Evolutionary conservation across 2,797 vertebrate genomes (phyloP).

Genomic region (Helarctos malayanus): DNA sequence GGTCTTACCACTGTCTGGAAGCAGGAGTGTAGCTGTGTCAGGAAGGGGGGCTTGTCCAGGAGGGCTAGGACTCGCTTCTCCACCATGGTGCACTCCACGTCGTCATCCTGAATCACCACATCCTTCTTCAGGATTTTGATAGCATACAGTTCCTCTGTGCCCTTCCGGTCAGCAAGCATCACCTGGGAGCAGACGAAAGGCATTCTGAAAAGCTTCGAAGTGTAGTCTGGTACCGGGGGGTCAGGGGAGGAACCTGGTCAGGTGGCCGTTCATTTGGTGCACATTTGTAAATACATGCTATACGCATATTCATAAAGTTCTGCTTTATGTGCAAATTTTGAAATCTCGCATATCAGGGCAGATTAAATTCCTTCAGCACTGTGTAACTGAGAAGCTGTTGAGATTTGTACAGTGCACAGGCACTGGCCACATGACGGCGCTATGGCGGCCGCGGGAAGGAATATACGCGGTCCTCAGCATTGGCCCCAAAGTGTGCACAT

Average conservation of each 20-base stretch:
- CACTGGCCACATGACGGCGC: background rate
- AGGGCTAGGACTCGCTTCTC: slow-evolving; percentile 97
- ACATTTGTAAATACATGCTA: background rate
- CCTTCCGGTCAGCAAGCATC: slow-evolving; percentile 98
- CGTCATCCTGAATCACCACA: slow-evolving; percentile 99
- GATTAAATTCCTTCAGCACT: background rate
- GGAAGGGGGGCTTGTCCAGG: slow-evolving; percentile 96
- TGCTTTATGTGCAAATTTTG: rapidly evolving
- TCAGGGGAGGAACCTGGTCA: background rate
- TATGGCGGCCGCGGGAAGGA: background rate
- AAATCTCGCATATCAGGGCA: background rate
- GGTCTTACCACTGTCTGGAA: slow-evolving; percentile 97
- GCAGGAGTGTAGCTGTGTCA: slow-evolving; percentile 98
- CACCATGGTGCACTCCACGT: slow-evolving; percentile 99
- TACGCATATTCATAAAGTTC: rapidly evolving
- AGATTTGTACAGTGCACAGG: background rate
- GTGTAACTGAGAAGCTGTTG: no score
- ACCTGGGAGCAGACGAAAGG: slow-evolving; percentile 89
- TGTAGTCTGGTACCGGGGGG: background rate
- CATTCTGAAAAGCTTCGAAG: background rate
- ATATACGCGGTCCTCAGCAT: rapidly evolving
- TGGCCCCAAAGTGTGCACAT: background rate
- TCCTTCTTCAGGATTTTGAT: slow-evolving; percentile 99
- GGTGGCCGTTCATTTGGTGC: background rate
- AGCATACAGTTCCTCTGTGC: slow-evolving; percentile 96